Evolutionary conservation across 53 echinoderm and acorn worm genomes (phyloP).

Genomic region (Luidia sarsii): DNA sequence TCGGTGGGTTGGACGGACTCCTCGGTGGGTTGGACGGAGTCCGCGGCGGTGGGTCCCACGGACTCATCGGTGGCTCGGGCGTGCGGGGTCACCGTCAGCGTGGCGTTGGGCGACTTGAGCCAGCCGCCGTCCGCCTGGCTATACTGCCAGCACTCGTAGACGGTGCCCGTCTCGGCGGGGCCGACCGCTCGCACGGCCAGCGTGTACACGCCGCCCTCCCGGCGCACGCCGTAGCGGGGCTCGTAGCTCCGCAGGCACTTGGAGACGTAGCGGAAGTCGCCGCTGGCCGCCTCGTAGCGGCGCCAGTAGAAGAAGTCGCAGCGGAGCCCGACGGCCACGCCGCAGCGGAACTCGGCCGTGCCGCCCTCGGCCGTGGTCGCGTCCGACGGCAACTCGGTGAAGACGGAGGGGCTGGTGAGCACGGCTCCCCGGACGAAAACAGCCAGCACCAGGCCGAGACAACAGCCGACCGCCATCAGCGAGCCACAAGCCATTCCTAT

Average conservation of each 20-base stretch:
- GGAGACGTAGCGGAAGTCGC: constrained; percentile 20
- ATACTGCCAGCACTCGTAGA: constrained; percentile 47
- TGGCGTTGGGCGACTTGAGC: constrained; percentile 31
- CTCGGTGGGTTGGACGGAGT: too few species aligned
- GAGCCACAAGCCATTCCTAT: too few species aligned
- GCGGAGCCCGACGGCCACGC: constrained; percentile 11
- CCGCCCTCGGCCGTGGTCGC: background rate
- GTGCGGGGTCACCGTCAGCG: constrained; percentile 16
- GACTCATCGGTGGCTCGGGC: background rate
- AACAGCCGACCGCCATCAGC: too few species aligned
- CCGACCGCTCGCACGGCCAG: constrained; percentile 4
- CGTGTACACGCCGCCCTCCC: constrained; percentile 2
- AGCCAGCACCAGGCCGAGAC: too few species aligned
- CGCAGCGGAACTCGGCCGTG: constrained; percentile 22
- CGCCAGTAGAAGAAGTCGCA: constrained; percentile 42
- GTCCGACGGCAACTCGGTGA: constrained; percentile 20
- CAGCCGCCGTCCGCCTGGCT: constrained; percentile 1
- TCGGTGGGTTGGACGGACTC: too few species aligned
- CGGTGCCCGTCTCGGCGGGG: constrained; percentile 8
- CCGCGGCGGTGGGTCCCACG: background rate
- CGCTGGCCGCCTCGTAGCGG: constrained; percentile 1
- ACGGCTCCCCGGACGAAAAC: too few species aligned
- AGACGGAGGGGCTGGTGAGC: background rate
- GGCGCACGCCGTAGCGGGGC: background rate
- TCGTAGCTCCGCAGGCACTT: constrained; percentile 33